Percentiles rank a stretch among this genome's conserved stretches.
Conservation (phyloP, 1,140 invertebrate genomes). For the Cyclina sinensis region DNA sequence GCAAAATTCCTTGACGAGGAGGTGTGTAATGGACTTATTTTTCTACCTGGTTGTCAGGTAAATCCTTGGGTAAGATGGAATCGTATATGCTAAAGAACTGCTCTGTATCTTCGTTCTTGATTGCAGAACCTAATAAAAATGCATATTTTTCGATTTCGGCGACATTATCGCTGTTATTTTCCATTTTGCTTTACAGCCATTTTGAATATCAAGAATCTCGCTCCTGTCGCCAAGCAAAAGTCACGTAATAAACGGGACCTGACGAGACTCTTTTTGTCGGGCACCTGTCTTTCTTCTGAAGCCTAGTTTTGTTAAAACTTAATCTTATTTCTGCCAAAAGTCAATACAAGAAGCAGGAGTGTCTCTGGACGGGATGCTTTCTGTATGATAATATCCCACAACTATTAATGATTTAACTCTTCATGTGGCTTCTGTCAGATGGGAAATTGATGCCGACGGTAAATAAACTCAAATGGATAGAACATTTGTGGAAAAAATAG, state of each 20-base stretch:
- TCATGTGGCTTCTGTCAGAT: too few relatives aligned
- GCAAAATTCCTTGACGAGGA: neutral
- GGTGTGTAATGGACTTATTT: slow-evolving; percentile 13
- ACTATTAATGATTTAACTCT: too few relatives aligned
- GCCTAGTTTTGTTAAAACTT: neutral
- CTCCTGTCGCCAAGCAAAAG: slow-evolving; percentile 79
- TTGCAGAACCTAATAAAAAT: slow-evolving; percentile 81
- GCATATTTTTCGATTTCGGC: slow-evolving; percentile 80
- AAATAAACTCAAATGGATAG: too few relatives aligned
- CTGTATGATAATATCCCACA: too few relatives aligned
- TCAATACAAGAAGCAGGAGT: too few relatives aligned
- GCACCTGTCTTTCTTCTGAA: slow-evolving; percentile 43
- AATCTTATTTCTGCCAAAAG: too few relatives aligned
- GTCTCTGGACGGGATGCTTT: too few relatives aligned
- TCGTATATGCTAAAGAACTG: slow-evolving; percentile 81
- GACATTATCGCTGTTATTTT: slow-evolving; percentile 76
- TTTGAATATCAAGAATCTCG: slow-evolving; percentile 77
- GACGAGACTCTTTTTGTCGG: slow-evolving; percentile 42
- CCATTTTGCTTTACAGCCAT: slow-evolving; percentile 82
- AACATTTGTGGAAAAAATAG: too few relatives aligned
- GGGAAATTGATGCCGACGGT: too few relatives aligned
- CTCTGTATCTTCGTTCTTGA: slow-evolving; percentile 79
- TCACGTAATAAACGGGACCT: slow-evolving; percentile 57
- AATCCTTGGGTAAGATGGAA: slow-evolving; percentile 74
- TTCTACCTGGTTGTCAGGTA: slow-evolving; percentile 76